Percentiles rank a stretch among this genome's conserved stretches.
Evolutionary conservation across 2,797 vertebrate genomes (phyloP).

Genomic region (Malacoctenus gilli): DNA sequence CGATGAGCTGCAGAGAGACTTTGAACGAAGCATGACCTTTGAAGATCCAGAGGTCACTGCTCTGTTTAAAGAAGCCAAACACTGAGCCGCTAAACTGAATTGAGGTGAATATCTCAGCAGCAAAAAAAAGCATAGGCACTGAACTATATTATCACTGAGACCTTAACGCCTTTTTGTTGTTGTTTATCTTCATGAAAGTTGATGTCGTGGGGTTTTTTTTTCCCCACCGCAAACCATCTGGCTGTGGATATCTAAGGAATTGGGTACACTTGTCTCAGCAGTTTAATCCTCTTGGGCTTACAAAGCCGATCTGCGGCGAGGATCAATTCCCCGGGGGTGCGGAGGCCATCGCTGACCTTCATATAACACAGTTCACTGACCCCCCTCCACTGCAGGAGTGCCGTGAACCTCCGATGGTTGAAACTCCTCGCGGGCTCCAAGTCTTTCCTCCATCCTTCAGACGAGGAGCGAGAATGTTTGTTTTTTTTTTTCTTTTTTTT

Average conservation of each 20-base stretch:
- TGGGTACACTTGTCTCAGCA: conserved; percentile 12
- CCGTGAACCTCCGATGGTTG: conserved; percentile 27
- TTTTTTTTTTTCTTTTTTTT: conserved; percentile 2
- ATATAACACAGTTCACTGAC: conserved; percentile 32
- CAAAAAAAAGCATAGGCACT: not conserved
- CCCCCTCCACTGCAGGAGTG: not conserved
- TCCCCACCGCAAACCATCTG: conserved; percentile 14
- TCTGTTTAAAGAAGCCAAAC: not conserved
- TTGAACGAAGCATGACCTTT: conserved; percentile 32
- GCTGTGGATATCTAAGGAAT: conserved; percentile 21
- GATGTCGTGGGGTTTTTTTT: not conserved
- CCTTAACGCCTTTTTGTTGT: not conserved
- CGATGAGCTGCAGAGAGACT: too few relatives aligned
- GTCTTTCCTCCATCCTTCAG: not conserved
- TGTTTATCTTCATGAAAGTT: not conserved
- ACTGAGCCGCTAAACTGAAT: conserved; percentile 9
- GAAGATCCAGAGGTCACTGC: conserved; percentile 29
- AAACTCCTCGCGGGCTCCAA: not conserved
- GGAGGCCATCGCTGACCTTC: conserved; percentile 52
- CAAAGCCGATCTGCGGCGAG: conserved; percentile 52
- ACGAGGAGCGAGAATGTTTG: not conserved
- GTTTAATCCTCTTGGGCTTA: conserved; percentile 60
- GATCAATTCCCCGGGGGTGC: conserved; percentile 49
- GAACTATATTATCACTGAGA: not conserved
- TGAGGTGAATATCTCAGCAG: conserved; percentile 15